phyloP scores from a whole-genome alignment of 2,797 vertebrate genomes.

The Neoniphon sammara region DNA sequence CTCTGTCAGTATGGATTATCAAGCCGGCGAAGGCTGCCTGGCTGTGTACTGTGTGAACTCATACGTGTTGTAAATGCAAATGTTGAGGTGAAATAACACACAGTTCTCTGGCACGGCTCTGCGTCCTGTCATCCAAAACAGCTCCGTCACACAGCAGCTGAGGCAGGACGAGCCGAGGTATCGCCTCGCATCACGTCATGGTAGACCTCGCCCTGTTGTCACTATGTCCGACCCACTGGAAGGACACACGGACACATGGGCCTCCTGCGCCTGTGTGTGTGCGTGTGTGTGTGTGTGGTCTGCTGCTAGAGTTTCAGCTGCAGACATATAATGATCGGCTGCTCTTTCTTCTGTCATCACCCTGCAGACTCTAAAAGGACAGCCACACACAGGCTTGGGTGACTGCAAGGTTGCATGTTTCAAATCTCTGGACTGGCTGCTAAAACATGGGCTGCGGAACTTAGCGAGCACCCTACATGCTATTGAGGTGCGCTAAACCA shows the following conservation, averaged over 20 bases:
- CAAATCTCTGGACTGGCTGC: too few species aligned
- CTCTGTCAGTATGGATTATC: too few species aligned
- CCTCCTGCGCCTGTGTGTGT: background rate
- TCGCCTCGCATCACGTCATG: constrained; percentile 25
- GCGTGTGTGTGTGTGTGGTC: constrained; percentile 21
- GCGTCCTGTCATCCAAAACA: background rate
- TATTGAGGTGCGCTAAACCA: too few species aligned
- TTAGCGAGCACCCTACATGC: too few species aligned
- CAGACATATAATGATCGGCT: constrained; percentile 24
- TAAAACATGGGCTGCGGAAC: too few species aligned
- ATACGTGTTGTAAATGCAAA: too few species aligned
- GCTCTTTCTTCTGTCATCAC: background rate
- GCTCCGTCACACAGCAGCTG: constrained; percentile 23
- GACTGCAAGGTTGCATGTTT: too few species aligned
- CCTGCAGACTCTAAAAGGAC: too few species aligned
- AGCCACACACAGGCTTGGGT: too few species aligned
- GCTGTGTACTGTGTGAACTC: too few species aligned
- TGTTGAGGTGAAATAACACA: background rate
- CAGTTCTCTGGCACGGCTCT: background rate
- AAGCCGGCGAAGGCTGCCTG: too few species aligned
- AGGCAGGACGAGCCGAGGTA: background rate
- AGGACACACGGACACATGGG: background rate
- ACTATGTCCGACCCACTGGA: constrained; percentile 2
- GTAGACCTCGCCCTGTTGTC: constrained; percentile 14
- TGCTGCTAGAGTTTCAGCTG: constrained; percentile 47